These are phyloP conservation scores for Tanypteryx hageni DNA, from an alignment of 2,888 invertebrate species.

Conservation along the genomic window DNA sequence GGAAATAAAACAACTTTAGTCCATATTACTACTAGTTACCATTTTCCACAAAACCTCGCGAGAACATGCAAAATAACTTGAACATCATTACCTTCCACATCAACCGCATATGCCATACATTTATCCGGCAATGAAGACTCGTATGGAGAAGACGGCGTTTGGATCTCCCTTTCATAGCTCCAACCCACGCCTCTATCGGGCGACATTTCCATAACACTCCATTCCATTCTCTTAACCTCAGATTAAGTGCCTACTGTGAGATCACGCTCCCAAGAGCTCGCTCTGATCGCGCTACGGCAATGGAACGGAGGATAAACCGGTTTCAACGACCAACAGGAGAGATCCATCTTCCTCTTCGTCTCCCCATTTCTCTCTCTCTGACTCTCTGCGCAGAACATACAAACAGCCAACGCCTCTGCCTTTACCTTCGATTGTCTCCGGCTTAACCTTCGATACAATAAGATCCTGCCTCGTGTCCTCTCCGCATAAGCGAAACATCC, in stretches of 20 bases:
- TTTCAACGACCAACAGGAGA: background rate
- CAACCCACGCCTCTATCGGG: background rate
- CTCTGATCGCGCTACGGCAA: background rate
- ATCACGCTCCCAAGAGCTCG: background rate
- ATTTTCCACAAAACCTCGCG: too few relatives aligned
- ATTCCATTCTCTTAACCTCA: background rate
- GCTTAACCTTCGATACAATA: background rate
- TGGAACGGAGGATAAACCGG: slow-evolving; percentile 30
- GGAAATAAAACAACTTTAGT: too few relatives aligned
- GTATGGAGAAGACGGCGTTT: too few relatives aligned
- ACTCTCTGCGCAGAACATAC: too few relatives aligned
- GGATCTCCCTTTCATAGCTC: background rate
- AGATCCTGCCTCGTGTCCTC: background rate
- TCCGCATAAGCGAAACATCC: background rate
- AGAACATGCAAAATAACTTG: too few relatives aligned
- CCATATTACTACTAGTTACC: too few relatives aligned
- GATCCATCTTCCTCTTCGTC: background rate
- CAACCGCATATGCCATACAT: too few relatives aligned
- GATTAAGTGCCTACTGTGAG: background rate
- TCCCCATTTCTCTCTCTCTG: background rate
- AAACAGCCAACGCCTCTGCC: background rate
- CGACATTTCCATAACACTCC: slow-evolving; percentile 1
- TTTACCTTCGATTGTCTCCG: background rate
- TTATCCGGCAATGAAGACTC: too few relatives aligned
- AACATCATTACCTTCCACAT: too few relatives aligned